Percentiles rank a stretch among this genome's conserved stretches.
Evolutionary conservation across 2,888 invertebrate genomes (phyloP).

Genomic region (Salticus scenicus): DNA sequence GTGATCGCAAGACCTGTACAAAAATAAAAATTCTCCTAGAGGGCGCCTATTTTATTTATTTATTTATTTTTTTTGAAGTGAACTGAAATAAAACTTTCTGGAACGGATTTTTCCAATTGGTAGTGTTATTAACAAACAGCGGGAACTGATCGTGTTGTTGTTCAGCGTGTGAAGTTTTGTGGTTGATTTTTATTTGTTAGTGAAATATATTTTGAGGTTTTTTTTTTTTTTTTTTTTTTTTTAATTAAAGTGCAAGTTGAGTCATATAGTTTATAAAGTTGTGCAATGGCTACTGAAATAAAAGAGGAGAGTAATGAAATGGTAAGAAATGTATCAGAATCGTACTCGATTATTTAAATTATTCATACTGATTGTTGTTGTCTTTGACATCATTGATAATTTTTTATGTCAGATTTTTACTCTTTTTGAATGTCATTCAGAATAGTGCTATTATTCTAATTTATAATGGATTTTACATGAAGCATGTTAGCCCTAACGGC

Average conservation of each 20-base stretch:
- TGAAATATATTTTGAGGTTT: background rate
- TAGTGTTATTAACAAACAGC: slow-evolving; percentile 28
- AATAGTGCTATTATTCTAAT: too few relatives aligned
- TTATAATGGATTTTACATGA: background rate
- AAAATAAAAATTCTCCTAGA: too few relatives aligned
- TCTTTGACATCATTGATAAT: too few relatives aligned
- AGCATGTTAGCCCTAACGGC: slow-evolving; percentile 40
- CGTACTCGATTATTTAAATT: too few relatives aligned
- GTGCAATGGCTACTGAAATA: slow-evolving; percentile 24
- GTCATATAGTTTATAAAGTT: background rate
- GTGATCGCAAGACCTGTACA: too few relatives aligned
- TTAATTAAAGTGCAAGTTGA: background rate
- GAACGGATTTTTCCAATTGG: slow-evolving; percentile 4
- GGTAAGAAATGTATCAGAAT: slow-evolving; percentile 34
- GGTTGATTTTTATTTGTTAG: background rate
- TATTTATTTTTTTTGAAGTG: too few relatives aligned
- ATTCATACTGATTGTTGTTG: too few relatives aligned
- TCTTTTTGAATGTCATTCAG: too few relatives aligned
- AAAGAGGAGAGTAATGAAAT: slow-evolving; percentile 45
- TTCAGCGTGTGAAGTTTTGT: background rate
- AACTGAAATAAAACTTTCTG: background rate
- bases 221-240: slow-evolving; percentile 19
- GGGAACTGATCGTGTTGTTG: slow-evolving; percentile 26
- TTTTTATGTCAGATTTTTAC: too few relatives aligned
- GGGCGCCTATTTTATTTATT: too few relatives aligned